Evolutionary conservation across 2,888 invertebrate species (phyloP).

Genomic region (Deilephila porcellus): DNA sequence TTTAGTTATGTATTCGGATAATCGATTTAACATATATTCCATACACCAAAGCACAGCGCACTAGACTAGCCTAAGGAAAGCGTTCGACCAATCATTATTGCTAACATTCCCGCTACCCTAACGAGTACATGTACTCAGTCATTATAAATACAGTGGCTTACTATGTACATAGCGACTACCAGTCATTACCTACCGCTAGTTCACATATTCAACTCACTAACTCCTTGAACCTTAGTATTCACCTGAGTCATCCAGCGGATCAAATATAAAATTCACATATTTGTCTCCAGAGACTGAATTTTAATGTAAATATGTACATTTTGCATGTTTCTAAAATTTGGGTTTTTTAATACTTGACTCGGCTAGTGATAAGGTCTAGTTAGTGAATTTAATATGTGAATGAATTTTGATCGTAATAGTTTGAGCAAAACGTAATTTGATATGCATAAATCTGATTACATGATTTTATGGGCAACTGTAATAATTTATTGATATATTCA

Average conservation of each 20-base stretch:
- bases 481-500: background rate
- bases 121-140: constrained; percentile 60
- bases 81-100: constrained; percentile 79
- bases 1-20: background rate
- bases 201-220: constrained; percentile 14
- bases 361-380: background rate
- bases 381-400: constrained; percentile 32
- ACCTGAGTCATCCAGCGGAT: background rate
- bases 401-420: constrained; percentile 46
- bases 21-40: background rate
- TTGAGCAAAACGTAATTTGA: constrained; percentile 50
- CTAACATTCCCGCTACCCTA: constrained; percentile 79
- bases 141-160: constrained; percentile 77
- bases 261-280: background rate
- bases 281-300: too few species aligned
- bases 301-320: too few species aligned
- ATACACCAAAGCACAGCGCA: constrained; percentile 32
- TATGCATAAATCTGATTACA: constrained; percentile 25
- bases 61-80: constrained; percentile 51
- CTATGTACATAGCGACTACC: constrained; percentile 80
- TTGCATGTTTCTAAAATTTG: too few species aligned
- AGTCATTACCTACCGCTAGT: constrained; percentile 65
- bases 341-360: background rate
- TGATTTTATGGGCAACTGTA: background rate
- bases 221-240: background rate